These are phyloP conservation scores for Tapirus terrestris DNA, from an alignment of 2,113 vertebrate genomes.

Conservation along the genomic window DNA sequence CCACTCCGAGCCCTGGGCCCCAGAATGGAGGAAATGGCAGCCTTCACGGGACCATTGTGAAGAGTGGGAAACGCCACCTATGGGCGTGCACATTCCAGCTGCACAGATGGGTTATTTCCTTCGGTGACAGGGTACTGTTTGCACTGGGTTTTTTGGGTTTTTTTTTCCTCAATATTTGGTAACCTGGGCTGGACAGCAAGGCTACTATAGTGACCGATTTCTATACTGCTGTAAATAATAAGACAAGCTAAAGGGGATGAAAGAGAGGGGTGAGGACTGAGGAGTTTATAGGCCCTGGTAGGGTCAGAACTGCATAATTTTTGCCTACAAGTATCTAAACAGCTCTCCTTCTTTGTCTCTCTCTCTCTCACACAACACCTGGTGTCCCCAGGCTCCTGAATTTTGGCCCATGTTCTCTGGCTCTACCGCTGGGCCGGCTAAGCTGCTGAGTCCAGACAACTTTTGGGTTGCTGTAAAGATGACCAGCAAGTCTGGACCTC, in stretches of 20 bases:
- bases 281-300: background rate
- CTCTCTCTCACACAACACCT: background rate
- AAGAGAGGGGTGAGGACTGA: background rate
- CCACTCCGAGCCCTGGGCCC: background rate
- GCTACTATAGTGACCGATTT: background rate
- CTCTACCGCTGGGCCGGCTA: background rate
- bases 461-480: background rate
- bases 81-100: rapidly evolving
- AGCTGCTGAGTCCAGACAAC: constrained; percentile 49
- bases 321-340: background rate
- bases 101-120: background rate
- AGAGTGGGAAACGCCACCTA: rapidly evolving
- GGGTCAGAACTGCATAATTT: background rate
- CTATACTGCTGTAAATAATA: background rate
- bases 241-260: background rate
- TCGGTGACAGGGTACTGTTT: background rate
- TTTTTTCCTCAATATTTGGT: background rate
- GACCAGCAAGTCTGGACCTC: constrained; percentile 67
- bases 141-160: background rate
- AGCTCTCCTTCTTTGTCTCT: background rate
- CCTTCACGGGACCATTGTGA: background rate
- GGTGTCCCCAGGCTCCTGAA: constrained; percentile 45
- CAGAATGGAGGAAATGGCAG: rapidly evolving
- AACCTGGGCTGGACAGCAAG: background rate
- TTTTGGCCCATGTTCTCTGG: constrained; percentile 35